Evolutionary conservation across 2,888 invertebrate genomes (phyloP).

Genomic region (Acronicta aceris): DNA sequence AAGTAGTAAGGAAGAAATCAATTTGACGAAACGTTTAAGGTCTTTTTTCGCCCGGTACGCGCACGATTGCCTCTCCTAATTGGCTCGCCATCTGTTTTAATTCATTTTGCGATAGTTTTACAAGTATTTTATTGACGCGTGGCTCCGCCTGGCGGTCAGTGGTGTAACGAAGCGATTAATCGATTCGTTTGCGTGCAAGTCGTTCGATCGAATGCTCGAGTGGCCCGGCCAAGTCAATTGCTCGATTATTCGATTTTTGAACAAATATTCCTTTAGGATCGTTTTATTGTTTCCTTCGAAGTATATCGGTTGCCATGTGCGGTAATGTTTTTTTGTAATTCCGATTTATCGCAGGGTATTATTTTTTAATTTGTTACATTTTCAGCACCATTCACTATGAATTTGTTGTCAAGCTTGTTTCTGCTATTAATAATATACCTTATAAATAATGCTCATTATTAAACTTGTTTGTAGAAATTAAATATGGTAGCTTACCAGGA

Average conservation of each 20-base stretch:
- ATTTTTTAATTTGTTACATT: slow-evolving; percentile 35
- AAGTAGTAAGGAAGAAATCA: slow-evolving; percentile 65
- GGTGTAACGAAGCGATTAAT: slow-evolving; percentile 85
- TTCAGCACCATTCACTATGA: slow-evolving; percentile 11
- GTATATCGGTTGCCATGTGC: slow-evolving; percentile 38
- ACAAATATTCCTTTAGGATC: slow-evolving; percentile 69
- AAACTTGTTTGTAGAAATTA: slow-evolving; percentile 27
- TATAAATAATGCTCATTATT: slow-evolving; percentile 29
- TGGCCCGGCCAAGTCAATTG: slow-evolving; percentile 70
- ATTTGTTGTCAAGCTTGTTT: slow-evolving; percentile 27
- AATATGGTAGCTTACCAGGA: slow-evolving; percentile 43
- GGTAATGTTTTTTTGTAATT: slow-evolving; percentile 39
- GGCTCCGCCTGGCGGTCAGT: slow-evolving; percentile 84
- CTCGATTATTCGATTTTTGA: slow-evolving; percentile 74
- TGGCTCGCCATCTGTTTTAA: slow-evolving; percentile 88
- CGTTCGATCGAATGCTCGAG: slow-evolving; percentile 76
- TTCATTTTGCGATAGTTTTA: slow-evolving; percentile 89
- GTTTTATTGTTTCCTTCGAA: slow-evolving; percentile 63
- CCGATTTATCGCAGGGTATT: slow-evolving; percentile 32
- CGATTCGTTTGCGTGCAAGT: slow-evolving; percentile 86
- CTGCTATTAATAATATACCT: slow-evolving; percentile 10
- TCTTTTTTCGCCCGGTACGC: slow-evolving; percentile 85
- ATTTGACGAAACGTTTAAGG: slow-evolving; percentile 63
- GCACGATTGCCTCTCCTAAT: slow-evolving; percentile 89
- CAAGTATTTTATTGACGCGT: slow-evolving; percentile 89